Percentiles rank a stretch among this genome's conserved stretches.
Evolutionary conservation across 2,888 invertebrate species (phyloP).

Genomic region (Heliconius cydno): DNA sequence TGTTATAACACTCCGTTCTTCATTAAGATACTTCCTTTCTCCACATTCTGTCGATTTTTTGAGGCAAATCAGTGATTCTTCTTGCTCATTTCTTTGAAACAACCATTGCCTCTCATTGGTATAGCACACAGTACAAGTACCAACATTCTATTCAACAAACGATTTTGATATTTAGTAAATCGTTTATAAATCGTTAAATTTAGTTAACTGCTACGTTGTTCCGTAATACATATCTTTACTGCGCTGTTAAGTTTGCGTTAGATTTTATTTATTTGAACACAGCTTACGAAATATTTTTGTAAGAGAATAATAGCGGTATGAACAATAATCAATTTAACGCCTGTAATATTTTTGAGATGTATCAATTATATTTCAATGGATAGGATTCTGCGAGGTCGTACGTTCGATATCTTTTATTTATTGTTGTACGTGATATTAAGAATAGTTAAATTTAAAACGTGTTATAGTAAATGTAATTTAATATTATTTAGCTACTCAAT

Average conservation of each 20-base stretch:
- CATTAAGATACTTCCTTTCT: no score
- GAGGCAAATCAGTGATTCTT: no score
- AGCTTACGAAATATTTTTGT: slow-evolving; percentile 40
- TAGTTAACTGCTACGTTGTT: slow-evolving; percentile 32
- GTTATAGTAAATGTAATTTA: neutral
- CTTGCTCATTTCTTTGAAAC: no score
- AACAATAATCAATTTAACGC: slow-evolving; percentile 44
- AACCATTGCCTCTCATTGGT: no score
- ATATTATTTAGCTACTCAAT: neutral
- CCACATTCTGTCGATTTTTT: no score
- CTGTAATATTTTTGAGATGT: slow-evolving; percentile 37
- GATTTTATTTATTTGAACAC: slow-evolving; percentile 37
- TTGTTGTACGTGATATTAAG: neutral
- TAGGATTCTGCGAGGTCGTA: slow-evolving; percentile 27
- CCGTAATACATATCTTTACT: slow-evolving; percentile 34
- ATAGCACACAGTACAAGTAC: no score
- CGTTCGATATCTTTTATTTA: slow-evolving; percentile 2
- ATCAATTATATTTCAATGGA: slow-evolving; percentile 35
- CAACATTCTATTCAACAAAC: slow-evolving; percentile 31
- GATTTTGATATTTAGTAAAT: slow-evolving; percentile 34
- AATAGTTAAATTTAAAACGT: neutral
- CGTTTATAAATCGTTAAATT: slow-evolving; percentile 36
- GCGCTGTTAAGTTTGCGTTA: slow-evolving; percentile 35
- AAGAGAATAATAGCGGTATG: slow-evolving; percentile 37
- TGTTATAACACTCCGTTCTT: no score